Evolutionary conservation across 2,113 vertebrate species (phyloP), one percentile per base, ranked within the genome.

Genomic region (Chaenocephalus aceratus): DNA sequence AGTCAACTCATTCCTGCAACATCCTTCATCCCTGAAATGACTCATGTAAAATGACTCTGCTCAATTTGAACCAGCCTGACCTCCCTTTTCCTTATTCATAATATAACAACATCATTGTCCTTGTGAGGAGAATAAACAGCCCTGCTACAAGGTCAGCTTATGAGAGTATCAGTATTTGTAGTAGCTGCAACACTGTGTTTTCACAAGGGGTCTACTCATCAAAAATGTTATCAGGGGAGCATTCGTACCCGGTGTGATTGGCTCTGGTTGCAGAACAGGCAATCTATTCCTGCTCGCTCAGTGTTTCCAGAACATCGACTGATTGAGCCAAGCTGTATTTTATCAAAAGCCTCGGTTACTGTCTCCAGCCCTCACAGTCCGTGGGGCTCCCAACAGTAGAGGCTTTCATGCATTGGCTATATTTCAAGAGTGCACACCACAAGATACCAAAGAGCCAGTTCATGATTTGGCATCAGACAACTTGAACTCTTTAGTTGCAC

Each of bases 21-120:
- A 77, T 82, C 85, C 75, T 60, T 77, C 61, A 46, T 76, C 58
- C 54, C 69, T 56, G 57, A 15, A 86, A 66, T 85, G 86, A 90
- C 14, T 88, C 81, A 87, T 78, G n/a, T 67, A 52, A 62, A 57
- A 74, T 60, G 49, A 61, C 59, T 70, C 51, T 76, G 46, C 74
- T 82, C 46, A 46, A 6, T 65, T 15, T 23, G 49, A 81, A 71
- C 51, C 16, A 57, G 46, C 59, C 30, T 11, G 72, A 76, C 66
- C 73, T 84, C 67, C 57, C 74, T 85, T 41, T 59, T 68, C 36
- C 59, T 63, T 26, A 52, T 4, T 16, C 23, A 56, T 3, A 64
- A 54, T 15, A 30, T 44, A 45, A 82, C 10, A 75, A 34, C 12
- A 61, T 41, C 59, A 57, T 45, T 51, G 72, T 74, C 60, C 16